phyloP scores from a whole-genome alignment of 2,113 vertebrate species.

The Spheniscus mendiculus region DNA sequence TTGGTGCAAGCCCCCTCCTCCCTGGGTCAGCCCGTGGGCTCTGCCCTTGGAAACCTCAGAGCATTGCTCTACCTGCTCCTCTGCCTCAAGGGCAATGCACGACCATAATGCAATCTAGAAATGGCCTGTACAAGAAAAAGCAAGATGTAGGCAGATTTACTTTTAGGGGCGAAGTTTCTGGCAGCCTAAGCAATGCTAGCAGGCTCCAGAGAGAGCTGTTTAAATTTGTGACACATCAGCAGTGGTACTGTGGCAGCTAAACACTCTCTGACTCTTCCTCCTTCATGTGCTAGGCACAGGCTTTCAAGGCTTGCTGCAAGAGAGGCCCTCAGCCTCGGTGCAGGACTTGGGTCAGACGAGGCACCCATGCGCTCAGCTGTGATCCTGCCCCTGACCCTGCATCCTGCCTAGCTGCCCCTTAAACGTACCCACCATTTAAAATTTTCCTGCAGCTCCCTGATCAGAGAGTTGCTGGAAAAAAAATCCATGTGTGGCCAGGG shows the following conservation, averaged over 20 bases:
- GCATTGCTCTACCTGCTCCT: neutral
- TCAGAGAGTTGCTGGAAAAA: neutral
- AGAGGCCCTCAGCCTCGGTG: neutral
- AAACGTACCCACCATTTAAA: fast-evolving
- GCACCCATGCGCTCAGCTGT: fast-evolving
- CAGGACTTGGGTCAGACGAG: neutral
- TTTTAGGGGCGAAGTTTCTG: neutral
- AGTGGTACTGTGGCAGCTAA: neutral
- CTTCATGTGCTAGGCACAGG: neutral
- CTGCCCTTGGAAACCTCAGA: neutral
- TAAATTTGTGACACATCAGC: neutral
- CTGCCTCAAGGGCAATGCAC: neutral
- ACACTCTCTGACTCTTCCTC: neutral
- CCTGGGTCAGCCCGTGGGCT: neutral
- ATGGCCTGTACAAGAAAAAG: neutral
- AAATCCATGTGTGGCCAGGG: neutral
- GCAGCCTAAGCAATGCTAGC: neutral
- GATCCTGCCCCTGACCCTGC: fast-evolving
- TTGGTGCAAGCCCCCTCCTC: neutral
- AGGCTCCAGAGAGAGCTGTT: neutral
- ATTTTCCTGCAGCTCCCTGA: fast-evolving
- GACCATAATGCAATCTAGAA: neutral
- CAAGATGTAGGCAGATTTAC: neutral
- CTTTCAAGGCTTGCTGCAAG: neutral
- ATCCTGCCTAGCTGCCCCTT: neutral